These are phyloP conservation scores for Gephyroberyx darwinii DNA, from an alignment of 2,797 vertebrate genomes.

Conservation along the genomic window DNA sequence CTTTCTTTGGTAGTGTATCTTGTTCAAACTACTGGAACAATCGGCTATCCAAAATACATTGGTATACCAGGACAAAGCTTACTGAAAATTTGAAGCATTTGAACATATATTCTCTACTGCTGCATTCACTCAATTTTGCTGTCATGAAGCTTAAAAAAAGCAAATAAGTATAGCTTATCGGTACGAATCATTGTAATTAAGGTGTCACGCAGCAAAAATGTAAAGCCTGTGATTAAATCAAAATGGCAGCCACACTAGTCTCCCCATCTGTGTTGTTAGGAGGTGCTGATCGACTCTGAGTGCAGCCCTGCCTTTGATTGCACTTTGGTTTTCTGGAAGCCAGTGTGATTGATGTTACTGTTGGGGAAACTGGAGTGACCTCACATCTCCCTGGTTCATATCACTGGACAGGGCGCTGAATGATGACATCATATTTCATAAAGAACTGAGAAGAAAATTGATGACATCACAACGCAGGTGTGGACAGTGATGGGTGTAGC, in stretches of 20 bases:
- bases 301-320: constrained; percentile 28
- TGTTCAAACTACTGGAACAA: background rate
- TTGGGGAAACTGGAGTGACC: constrained; percentile 55
- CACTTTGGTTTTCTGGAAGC: constrained; percentile 34
- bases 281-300: constrained; percentile 36
- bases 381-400: constrained; percentile 59
- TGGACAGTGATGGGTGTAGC: constrained; percentile 35
- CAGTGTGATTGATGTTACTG: constrained; percentile 58
- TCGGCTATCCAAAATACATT: background rate
- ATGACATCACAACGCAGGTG: constrained; percentile 63
- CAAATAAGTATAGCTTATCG: constrained; percentile 42
- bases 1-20: constrained; percentile 4
- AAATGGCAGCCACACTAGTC: constrained; percentile 45
- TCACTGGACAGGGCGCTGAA: constrained; percentile 46
- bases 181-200: constrained; percentile 64
- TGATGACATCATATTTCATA: constrained; percentile 58
- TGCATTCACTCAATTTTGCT: constrained; percentile 16
- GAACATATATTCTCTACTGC: background rate
- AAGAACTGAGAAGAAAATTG: constrained; percentile 26
- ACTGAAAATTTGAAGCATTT: background rate
- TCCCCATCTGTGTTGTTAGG: constrained; percentile 46
- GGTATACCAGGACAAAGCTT: background rate
- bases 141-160: constrained; percentile 38
- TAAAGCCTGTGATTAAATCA: constrained; percentile 59
- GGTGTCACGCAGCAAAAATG: constrained; percentile 52